These are phyloP conservation scores for Athalia cordata DNA, from an alignment of 2,888 invertebrate species.

Conservation along the genomic window DNA sequence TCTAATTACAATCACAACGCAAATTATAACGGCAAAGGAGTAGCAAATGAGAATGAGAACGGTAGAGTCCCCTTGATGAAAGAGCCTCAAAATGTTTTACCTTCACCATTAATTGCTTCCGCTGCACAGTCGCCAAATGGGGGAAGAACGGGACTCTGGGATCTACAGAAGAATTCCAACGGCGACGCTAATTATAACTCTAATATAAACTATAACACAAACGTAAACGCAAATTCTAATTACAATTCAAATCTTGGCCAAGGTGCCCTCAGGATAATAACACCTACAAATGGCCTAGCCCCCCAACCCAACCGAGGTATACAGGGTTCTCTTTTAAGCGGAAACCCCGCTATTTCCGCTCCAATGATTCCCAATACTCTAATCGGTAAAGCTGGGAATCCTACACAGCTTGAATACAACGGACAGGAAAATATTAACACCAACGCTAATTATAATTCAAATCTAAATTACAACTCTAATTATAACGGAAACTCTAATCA, in stretches of 20 bases:
- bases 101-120: conserved; percentile 13
- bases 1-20: conserved; percentile 37
- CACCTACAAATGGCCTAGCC: conserved; percentile 31
- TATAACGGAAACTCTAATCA: conserved; percentile 39
- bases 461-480: conserved; percentile 27
- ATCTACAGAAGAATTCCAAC: conserved; percentile 37
- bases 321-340: neutral
- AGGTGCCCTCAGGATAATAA: conserved; percentile 38
- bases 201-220: conserved; percentile 37
- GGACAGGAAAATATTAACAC: conserved; percentile 16
- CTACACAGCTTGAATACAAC: neutral
- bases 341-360: conserved; percentile 5
- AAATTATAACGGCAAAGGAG: conserved; percentile 30
- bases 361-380: neutral
- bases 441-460: conserved; percentile 31
- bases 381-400: neutral
- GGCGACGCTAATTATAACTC: conserved; percentile 41
- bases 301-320: conserved; percentile 2
- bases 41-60: conserved; percentile 28
- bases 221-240: conserved; percentile 28
- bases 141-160: conserved; percentile 4
- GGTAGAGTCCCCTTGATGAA: conserved; percentile 25
- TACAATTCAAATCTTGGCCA: conserved; percentile 46
- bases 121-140: conserved; percentile 4
- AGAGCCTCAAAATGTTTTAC: conserved; percentile 17